Base-by-base conservation (phyloP, 2,113 vertebrate genomes). In the Phoenicopterus ruber region DNA sequence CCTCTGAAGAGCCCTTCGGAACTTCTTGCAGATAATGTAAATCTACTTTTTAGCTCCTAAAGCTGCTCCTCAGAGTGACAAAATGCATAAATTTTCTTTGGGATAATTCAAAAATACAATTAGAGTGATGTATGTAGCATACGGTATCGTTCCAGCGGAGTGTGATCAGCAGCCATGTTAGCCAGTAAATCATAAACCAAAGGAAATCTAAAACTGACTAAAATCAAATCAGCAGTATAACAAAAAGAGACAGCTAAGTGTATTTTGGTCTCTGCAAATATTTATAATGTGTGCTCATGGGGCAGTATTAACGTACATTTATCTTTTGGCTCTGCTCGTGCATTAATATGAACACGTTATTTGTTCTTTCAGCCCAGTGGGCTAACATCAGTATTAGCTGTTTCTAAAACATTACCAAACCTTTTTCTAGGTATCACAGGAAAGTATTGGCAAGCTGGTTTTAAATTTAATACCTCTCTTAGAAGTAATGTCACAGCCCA, bases 251-350 rank as follows among this genome's bases (percentile, higher is more conserved):
- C 96, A 95, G 90, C 91, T 57, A 38, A 42, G 74, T 89, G 24
- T 94, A 91, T 96, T 97, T 85, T 92, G 86, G 84, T 94, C 81
- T 81, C 82, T 86, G 90, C 82, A 95, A 74, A 95, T 97, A 95
- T 95, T 97, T 97, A 49, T 90, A 94, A 89, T 77, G 42, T 88
- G 82, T 63, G 85, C 55, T 90, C 61, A 28, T 50, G 93, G 90
- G 86, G 72, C 25, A 22, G 18, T 85, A 83, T 91, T 86, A 95
- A 82, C 1, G 3, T 78, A 74, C 65, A 36, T 89, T 15, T 6
- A 70, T 95, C 80, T 94, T 94, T 89, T 59, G 77, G 67, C 82
- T 97, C 90, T 93, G 95, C 71, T 96, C 52, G 74, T 69, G 78
- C 67, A 78, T 97, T 94, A 92, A 77, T 83, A 67, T 65, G 92